These are phyloP conservation scores for Poecile atricapillus DNA, from an alignment of 2,113 vertebrate species.

Conservation along the genomic window DNA sequence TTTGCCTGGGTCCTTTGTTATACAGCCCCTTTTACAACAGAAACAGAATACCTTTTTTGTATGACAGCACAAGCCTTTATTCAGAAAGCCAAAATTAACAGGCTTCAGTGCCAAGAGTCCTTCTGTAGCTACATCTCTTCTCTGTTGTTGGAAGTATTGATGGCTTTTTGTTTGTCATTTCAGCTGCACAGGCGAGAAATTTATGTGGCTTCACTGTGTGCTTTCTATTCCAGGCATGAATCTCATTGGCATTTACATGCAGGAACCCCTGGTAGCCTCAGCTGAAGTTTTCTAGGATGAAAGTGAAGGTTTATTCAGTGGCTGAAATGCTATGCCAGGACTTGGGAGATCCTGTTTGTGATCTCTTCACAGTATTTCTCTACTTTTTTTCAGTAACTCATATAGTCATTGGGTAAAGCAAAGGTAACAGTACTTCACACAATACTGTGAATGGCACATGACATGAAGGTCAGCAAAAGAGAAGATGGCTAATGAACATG, in stretches of 20 bases:
- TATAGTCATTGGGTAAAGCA: background rate
- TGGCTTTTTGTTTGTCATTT: slow-evolving; percentile 35
- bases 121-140: slow-evolving; percentile 9
- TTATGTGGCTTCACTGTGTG: background rate
- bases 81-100: background rate
- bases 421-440: background rate
- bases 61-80: background rate
- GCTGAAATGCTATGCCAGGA: background rate
- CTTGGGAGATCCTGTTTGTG: background rate
- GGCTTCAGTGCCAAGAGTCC: background rate
- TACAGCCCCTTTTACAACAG: background rate
- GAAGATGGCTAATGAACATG: background rate
- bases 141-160: background rate
- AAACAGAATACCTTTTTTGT: background rate
- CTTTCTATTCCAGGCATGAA: slow-evolving; percentile 14
- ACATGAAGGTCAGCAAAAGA: background rate
- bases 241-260: background rate
- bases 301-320: background rate
- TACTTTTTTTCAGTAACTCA: background rate
- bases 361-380: background rate
- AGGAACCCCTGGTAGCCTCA: background rate
- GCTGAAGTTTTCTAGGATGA: background rate
- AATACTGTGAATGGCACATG: background rate
- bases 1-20: background rate
- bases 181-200: background rate